These are phyloP conservation scores for Phalacrocorax carbo DNA, from an alignment of 2,113 vertebrate species.

Conservation along the genomic window DNA sequence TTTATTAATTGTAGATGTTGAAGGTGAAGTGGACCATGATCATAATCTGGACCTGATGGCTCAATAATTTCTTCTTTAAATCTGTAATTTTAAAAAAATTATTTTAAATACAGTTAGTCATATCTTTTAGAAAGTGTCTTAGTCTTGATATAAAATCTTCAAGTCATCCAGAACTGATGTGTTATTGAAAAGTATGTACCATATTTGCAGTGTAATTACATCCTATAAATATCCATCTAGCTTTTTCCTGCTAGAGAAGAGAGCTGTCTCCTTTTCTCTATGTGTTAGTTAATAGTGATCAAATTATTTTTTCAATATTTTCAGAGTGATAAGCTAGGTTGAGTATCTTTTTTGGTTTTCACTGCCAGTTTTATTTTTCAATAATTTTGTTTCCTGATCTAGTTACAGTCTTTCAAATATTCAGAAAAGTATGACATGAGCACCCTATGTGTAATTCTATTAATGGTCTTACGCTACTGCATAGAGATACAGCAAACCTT, in stretches of 20 bases:
- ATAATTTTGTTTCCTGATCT: not conserved
- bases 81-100: not conserved
- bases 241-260: not conserved
- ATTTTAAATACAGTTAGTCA: not conserved
- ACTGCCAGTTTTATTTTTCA: not conserved
- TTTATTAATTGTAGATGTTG: not conserved
- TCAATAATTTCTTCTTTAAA: not conserved
- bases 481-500: not conserved
- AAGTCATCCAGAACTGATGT: not conserved
- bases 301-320: not conserved
- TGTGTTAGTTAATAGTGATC: not conserved
- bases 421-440: not conserved
- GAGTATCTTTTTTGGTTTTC: not conserved
- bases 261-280: not conserved
- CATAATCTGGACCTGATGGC: not conserved
- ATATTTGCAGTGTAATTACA: not conserved
- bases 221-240: not conserved
- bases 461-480: not conserved
- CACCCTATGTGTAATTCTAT: not conserved
- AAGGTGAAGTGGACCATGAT: not conserved
- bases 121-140: not conserved
- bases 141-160: not conserved
- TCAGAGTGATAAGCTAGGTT: not conserved
- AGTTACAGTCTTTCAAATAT: not conserved
- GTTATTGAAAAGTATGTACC: not conserved